These are phyloP conservation scores for Popillia japonica DNA, from an alignment of 1,140 invertebrate species.

Conservation along the genomic window DNA sequence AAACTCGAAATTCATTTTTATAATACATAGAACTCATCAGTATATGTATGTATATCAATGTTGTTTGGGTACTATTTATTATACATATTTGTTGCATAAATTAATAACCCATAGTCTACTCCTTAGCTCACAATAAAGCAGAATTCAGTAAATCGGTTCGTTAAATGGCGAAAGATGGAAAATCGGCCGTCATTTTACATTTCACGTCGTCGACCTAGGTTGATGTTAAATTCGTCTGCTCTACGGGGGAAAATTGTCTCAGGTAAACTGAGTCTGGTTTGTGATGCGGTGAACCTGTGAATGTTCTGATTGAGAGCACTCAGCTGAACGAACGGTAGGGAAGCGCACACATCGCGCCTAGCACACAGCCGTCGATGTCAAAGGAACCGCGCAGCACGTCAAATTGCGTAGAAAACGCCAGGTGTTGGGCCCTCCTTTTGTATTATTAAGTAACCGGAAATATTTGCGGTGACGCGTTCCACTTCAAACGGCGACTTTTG, in stretches of 20 bases:
- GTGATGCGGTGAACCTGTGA: conserved; percentile 45
- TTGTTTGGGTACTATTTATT: too few relatives aligned
- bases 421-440: conserved; percentile 39
- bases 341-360: conserved; percentile 15
- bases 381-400: conserved; percentile 41
- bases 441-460: conserved; percentile 34
- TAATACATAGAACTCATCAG: too few relatives aligned
- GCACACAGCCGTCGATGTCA: conserved; percentile 31
- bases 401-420: conserved; percentile 44
- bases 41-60: too few relatives aligned
- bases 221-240: conserved; percentile 4
- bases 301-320: conserved; percentile 43
- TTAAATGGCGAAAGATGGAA: conserved; percentile 1
- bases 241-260: conserved; percentile 28
- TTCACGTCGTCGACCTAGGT: not conserved
- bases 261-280: conserved; percentile 41
- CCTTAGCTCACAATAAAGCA: too few relatives aligned
- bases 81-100: too few relatives aligned
- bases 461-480: conserved; percentile 14
- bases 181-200: not conserved
- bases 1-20: too few relatives aligned
- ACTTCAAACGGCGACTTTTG: conserved; percentile 17
- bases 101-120: too few relatives aligned
- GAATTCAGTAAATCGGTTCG: not conserved
- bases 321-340: conserved; percentile 35